Conservation (phyloP, 2,797 vertebrate genomes). For the Rachycentron canadum region DNA sequence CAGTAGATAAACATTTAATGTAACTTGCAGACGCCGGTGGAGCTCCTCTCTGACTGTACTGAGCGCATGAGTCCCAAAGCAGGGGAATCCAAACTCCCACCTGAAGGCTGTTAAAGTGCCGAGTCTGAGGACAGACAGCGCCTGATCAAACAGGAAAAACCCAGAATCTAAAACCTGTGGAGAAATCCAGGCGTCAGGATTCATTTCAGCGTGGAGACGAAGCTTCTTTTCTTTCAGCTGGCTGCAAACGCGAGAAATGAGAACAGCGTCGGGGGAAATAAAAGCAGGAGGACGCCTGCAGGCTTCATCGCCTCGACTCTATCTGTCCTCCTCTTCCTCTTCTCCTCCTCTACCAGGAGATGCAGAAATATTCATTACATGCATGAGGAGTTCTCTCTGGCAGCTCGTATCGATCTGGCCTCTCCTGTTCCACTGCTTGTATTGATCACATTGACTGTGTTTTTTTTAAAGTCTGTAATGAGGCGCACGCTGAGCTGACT, state of each 20-base stretch:
- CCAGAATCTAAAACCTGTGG: not conserved
- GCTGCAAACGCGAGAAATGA: conserved; percentile 36
- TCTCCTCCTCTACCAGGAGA: conserved; percentile 51
- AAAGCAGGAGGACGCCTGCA: conserved; percentile 32
- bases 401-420: conserved; percentile 68
- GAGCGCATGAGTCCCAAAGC: not conserved
- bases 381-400: conserved; percentile 66
- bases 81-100: conserved; percentile 1
- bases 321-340: conserved; percentile 23
- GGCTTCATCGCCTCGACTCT: conserved; percentile 39
- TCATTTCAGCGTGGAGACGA: not conserved
- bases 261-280: conserved; percentile 43
- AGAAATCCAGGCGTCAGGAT: conserved; percentile 1
- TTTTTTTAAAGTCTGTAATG: conserved; percentile 47
- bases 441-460: conserved; percentile 65
- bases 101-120: not conserved
- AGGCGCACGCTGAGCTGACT: conserved; percentile 31
- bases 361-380: conserved; percentile 77
- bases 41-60: not conserved
- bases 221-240: conserved; percentile 20
- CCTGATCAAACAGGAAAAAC: conserved; percentile 9
- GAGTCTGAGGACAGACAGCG: conserved; percentile 10
- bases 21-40: no score
- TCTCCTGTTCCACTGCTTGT: conserved; percentile 52
- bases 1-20: not conserved